Evolutionary conservation across 2,113 vertebrate species (phyloP).

Genomic region (Callithrix jacchus): DNA sequence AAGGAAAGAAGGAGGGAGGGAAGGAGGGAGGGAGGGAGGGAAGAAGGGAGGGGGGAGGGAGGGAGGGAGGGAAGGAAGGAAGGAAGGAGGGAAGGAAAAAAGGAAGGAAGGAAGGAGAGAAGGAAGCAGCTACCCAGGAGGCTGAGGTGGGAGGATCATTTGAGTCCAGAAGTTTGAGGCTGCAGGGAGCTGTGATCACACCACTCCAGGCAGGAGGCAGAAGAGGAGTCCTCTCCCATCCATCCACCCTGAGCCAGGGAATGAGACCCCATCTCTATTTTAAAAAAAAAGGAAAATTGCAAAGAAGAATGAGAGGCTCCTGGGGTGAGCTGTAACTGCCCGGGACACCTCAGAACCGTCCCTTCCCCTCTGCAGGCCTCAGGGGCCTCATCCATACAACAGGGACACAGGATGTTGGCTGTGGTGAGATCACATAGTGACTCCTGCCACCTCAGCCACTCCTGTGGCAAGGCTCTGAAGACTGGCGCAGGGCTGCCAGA

Average conservation of each 20-base stretch:
- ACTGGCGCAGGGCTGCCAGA: background rate
- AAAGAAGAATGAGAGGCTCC: background rate
- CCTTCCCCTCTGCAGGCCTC: background rate
- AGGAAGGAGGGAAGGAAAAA: accelerated
- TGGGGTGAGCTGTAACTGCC: background rate
- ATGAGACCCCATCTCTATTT: too few species aligned
- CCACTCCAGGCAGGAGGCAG: background rate
- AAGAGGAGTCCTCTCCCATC: background rate
- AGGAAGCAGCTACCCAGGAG: too few species aligned
- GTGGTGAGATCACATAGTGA: background rate
- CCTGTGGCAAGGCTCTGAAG: background rate
- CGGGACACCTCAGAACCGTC: background rate
- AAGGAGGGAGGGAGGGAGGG: too few species aligned
- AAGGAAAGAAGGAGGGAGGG: accelerated
- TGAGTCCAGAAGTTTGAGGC: too few species aligned
- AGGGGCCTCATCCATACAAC: background rate
- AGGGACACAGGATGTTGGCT: background rate
- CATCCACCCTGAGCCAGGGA: background rate
- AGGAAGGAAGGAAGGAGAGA: too few species aligned
- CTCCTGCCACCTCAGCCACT: background rate
- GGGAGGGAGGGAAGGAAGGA: too few species aligned
- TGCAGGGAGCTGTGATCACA: too few species aligned
- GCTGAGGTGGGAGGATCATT: too few species aligned
- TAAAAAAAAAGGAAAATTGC: background rate
- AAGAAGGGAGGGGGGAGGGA: too few species aligned